A percentile compares a stretch with the other conserved stretches of the same genome.
Evolutionary conservation across 92 coral and sea anemone genomes (phyloP).

Genomic region (Heteractis magnifica): DNA sequence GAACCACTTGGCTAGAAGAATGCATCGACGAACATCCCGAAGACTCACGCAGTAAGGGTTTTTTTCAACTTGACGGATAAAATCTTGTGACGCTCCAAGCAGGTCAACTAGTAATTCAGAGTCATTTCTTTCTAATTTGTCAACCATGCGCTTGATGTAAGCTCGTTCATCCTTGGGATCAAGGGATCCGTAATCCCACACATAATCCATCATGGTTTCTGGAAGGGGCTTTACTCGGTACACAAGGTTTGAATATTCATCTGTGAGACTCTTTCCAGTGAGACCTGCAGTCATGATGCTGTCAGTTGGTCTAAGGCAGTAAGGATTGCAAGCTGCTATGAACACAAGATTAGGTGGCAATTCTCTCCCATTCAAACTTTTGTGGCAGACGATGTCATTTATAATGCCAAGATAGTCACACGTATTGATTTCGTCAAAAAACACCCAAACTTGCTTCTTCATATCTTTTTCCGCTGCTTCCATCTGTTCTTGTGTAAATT

Average conservation of each 20-base stretch:
- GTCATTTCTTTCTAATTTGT: conserved; percentile 19
- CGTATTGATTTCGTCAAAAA: conserved; percentile 82
- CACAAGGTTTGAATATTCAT: conserved; percentile 77
- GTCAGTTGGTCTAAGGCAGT: conserved; percentile 61
- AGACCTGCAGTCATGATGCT: conserved; percentile 62
- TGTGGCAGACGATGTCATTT: conserved; percentile 83
- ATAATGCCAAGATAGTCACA: conserved; percentile 78
- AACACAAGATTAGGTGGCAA: conserved; percentile 66
- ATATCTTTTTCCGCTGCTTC: conserved; percentile 35
- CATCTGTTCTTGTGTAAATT: conserved; percentile 50
- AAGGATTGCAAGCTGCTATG: conserved; percentile 79
- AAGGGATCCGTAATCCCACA: conserved; percentile 86
- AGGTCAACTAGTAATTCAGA: conserved; percentile 48
- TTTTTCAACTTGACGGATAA: conserved; percentile 54
- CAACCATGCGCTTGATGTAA: conserved; percentile 73
- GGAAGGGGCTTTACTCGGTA: conserved; percentile 86
- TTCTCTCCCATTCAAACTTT: conserved; percentile 50
- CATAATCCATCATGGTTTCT: conserved; percentile 85
- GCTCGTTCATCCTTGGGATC: conserved; percentile 62
- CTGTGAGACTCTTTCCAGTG: conserved; percentile 60
- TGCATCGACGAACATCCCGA: conserved; percentile 85
- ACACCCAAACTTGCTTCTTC: conserved; percentile 64
- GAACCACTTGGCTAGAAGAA: conserved; percentile 72
- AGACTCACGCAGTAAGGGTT: conserved; percentile 75
- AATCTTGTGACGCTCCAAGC: conserved; percentile 63